Evolutionary conservation across 2,113 vertebrate genomes (phyloP).

Genomic region (Oryzias woworae): DNA sequence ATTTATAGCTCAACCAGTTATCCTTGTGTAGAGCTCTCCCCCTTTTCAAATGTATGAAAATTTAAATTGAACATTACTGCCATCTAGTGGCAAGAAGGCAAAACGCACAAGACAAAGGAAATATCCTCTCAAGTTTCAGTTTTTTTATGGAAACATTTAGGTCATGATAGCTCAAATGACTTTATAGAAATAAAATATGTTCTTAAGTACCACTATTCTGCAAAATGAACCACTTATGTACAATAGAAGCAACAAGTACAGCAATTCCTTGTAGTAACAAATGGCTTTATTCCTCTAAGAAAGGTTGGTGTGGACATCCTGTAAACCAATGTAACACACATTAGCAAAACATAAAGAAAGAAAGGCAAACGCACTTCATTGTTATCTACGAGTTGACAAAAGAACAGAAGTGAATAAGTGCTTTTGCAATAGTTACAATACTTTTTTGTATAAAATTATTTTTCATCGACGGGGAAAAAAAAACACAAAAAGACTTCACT

Average conservation of each 20-base stretch:
- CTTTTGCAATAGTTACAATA: not conserved
- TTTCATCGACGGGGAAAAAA: not conserved
- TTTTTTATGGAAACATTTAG: too few relatives aligned
- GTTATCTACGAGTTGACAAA: too few relatives aligned
- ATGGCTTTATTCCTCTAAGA: constrained; percentile 59
- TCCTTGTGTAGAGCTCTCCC: not conserved
- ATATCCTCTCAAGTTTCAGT: too few relatives aligned
- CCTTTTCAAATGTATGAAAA: not conserved
- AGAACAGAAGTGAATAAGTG: too few relatives aligned
- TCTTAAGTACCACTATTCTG: too few relatives aligned
- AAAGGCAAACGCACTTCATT: too few relatives aligned
- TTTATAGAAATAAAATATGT: too few relatives aligned
- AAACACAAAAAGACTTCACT: not conserved
- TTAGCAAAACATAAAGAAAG: not conserved
- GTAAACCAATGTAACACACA: not conserved
- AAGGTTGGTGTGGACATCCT: constrained; percentile 17
- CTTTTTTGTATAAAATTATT: not conserved
- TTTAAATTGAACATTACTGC: constrained; percentile 22
- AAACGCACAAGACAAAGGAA: constrained; percentile 15
- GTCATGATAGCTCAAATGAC: too few relatives aligned
- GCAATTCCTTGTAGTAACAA: constrained; percentile 37
- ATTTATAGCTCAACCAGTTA: not conserved
- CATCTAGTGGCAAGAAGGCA: constrained; percentile 51
- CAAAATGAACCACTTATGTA: not conserved
- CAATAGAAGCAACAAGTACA: constrained; percentile 8